These are phyloP conservation scores for Ceratina calcarata DNA, from an alignment of 1,140 invertebrate species.

Conservation along the genomic window DNA sequence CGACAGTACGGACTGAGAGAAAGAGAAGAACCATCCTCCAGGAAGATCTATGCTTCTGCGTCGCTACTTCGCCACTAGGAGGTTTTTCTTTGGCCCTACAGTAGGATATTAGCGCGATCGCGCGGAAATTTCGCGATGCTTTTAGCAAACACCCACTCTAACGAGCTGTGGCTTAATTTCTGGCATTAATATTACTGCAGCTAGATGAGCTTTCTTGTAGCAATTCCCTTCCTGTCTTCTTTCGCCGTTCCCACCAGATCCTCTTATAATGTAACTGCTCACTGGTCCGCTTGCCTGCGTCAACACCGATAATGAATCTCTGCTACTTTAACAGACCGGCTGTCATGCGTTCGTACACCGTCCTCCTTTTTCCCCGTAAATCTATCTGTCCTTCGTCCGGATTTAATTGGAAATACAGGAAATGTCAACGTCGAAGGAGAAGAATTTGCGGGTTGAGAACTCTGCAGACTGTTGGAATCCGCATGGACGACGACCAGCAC, in stretches of 20 bases:
- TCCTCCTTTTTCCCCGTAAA: neutral
- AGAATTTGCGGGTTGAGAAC: neutral
- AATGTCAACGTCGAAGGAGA: neutral
- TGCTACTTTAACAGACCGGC: too few species aligned
- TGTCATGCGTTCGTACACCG: neutral
- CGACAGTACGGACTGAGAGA: neutral
- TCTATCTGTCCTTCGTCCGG: neutral
- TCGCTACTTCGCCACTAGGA: neutral
- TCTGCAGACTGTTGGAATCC: neutral
- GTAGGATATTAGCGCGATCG: neutral
- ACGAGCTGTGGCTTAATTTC: neutral
- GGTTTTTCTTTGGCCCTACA: neutral
- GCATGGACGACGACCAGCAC: neutral
- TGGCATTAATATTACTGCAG: slow-evolving; percentile 23
- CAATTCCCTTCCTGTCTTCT: neutral
- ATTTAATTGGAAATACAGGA: slow-evolving; percentile 35
- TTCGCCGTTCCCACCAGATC: neutral
- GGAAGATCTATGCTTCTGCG: neutral
- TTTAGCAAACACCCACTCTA: neutral
- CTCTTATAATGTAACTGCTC: neutral
- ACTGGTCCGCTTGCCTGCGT: slow-evolving; percentile 1
- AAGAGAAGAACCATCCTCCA: neutral
- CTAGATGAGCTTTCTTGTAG: neutral
- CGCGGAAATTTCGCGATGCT: neutral
- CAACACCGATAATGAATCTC: slow-evolving; percentile 27